phyloP scores from a whole-genome alignment of 1,140 invertebrate genomes.

The Neodiprion virginianus region DNA sequence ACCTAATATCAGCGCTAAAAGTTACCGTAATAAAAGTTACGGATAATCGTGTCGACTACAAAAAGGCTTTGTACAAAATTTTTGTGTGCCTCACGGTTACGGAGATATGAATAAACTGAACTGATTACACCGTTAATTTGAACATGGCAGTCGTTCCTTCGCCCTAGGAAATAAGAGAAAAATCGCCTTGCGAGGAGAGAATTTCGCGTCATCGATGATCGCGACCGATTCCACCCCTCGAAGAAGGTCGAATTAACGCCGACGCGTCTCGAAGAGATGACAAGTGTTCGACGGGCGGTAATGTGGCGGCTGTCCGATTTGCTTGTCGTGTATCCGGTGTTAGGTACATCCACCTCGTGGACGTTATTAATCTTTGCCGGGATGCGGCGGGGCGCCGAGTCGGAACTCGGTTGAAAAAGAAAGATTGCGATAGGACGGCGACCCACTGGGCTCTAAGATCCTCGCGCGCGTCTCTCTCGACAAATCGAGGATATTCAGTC shows the following conservation, averaged over 20 bases:
- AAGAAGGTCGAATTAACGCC: conserved; percentile 1
- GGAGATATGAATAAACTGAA: no score
- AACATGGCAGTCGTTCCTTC: no score
- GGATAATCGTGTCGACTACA: no score
- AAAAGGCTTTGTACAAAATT: no score
- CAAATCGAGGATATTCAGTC: conserved; percentile 21
- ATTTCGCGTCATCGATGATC: neutral
- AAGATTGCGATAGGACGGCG: neutral
- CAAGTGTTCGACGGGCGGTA: neutral
- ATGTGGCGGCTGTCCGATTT: neutral
- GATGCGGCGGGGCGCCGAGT: neutral
- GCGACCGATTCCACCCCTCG: neutral
- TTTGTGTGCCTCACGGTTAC: no score
- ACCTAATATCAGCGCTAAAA: no score
- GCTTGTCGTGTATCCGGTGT: neutral
- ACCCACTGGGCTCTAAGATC: neutral
- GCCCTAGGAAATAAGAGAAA: no score
- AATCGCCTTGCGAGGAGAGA: no score
- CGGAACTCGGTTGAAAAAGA: neutral
- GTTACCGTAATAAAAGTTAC: no score
- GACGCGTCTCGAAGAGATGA: neutral
- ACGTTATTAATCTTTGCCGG: neutral
- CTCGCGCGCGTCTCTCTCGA: neutral
- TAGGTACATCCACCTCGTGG: neutral
- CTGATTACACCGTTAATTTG: no score